These are phyloP conservation scores for Pecten maximus DNA, from an alignment of 2,888 invertebrate species.

Conservation along the genomic window DNA sequence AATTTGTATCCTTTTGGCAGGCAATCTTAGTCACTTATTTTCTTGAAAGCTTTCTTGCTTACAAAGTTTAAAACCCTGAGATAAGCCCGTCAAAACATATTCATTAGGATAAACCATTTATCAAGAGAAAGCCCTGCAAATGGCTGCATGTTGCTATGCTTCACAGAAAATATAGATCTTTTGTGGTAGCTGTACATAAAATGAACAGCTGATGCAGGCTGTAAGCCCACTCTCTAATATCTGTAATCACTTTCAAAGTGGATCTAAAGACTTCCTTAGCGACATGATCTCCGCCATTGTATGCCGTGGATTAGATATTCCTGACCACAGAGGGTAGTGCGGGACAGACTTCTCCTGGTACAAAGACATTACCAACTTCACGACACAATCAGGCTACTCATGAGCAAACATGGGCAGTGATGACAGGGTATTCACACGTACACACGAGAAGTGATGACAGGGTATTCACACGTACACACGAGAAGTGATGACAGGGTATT, in stretches of 20 bases:
- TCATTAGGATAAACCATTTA: conserved; percentile 4
- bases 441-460: background rate
- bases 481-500: too few relatives aligned
- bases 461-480: background rate
- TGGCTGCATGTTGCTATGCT: conserved; percentile 19
- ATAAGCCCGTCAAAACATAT: conserved; percentile 19
- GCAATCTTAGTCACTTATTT: background rate
- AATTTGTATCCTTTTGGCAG: conserved; percentile 20
- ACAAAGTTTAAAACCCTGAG: conserved; percentile 16
- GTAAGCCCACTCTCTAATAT: background rate
- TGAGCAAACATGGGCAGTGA: background rate
- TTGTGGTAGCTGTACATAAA: background rate
- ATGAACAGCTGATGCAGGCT: conserved; percentile 32
- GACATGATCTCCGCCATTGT: background rate
- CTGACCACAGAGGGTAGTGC: background rate
- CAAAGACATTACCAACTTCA: background rate
- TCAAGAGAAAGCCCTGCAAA: conserved; percentile 2
- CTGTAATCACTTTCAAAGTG: background rate
- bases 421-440: background rate
- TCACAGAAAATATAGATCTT: background rate
- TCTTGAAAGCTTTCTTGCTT: conserved; percentile 28
- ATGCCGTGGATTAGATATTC: background rate
- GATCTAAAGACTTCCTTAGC: conserved; percentile 26
- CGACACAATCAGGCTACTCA: background rate
- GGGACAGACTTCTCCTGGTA: background rate